Evolutionary conservation across 1,140 invertebrate species (phyloP), one percentile per base, ranked within the genome.

Genomic region (Sinella curviseta): DNA sequence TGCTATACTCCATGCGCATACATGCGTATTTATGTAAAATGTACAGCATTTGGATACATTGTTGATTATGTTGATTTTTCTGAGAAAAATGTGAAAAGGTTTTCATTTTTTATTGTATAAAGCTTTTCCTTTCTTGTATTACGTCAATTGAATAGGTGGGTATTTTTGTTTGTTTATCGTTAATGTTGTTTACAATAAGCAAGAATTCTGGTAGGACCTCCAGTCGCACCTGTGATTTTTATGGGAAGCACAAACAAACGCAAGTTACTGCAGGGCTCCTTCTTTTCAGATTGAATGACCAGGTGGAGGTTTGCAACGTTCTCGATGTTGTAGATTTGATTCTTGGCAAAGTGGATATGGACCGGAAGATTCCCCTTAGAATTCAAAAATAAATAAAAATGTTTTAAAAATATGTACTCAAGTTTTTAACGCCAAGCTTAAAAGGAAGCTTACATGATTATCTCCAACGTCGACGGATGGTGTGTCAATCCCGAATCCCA

Each of bases 401-500:
- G 17, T 39, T 39, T 74, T 35, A 78, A 65, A 78, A 48, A 4
- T 30, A 77, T 1, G n/a, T 35, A 3, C 17, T 34, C 17, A 35
- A 14, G 34, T 8, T 55, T 28, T 28, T 77, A 16, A 4, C 16
- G 4, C n/a, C 28, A 26, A 36, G 55, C 4, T 30, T 75, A 20
- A 39, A 31, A 12, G 39, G 12, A 26, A 14, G 55, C 54, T 67
- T 76, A 83, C 82, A 67, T 39, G 33, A n/a, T 31, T 87, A 30
- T 85, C 84, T 1, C 89, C 90, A 0, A 87, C 87, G 85, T 93
- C 92, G 0, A 91, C 84, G 2, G 90, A 91, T 0, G 90, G 87
- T 0, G 90, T 89, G 83, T 93, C 92, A 0, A 91, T 88, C 0
- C 91, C 92, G 0, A 93, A 86, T 0, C 91, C 92, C 54, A 90